phyloP scores from a whole-genome alignment of 2,113 vertebrate genomes.

The Phrynosoma blainvillii region DNA sequence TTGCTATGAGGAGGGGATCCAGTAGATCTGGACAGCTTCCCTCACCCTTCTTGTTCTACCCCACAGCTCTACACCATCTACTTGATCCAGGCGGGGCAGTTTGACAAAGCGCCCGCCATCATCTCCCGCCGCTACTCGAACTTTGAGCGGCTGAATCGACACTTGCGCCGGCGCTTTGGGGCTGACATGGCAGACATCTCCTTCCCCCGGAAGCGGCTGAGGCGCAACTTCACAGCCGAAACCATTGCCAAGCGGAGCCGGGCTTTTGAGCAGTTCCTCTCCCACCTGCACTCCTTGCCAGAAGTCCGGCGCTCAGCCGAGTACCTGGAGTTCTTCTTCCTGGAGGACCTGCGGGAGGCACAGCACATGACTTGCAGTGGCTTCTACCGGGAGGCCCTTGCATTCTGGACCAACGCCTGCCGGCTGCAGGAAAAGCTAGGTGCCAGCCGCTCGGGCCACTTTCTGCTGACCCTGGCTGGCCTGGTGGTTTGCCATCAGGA shows the following conservation, averaged over 20 bases:
- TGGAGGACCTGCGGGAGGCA: conserved; percentile 82
- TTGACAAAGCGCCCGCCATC: conserved; percentile 83
- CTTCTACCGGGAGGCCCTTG: conserved; percentile 86
- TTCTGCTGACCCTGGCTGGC: conserved; percentile 86
- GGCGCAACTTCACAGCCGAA: conserved; percentile 88
- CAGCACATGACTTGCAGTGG: conserved; percentile 88
- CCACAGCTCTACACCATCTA: conserved; percentile 93
- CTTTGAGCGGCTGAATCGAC: conserved; percentile 86
- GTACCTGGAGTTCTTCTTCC: conserved; percentile 91
- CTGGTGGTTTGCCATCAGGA: conserved; percentile 90
- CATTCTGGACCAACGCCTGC: conserved; percentile 85
- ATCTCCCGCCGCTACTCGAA: conserved; percentile 92
- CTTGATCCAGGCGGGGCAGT: conserved; percentile 81
- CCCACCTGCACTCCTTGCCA: conserved; percentile 84
- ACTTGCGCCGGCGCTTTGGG: conserved; percentile 82
- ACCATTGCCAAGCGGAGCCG: conserved; percentile 94
- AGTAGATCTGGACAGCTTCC: neutral
- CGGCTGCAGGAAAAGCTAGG: conserved; percentile 88
- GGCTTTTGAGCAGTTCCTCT: conserved; percentile 93
- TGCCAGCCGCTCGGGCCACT: conserved; percentile 72
- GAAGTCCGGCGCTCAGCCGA: conserved; percentile 78
- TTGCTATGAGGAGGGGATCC: neutral
- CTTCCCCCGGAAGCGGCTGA: conserved; percentile 92
- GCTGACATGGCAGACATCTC: conserved; percentile 85
- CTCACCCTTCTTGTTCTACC: neutral